A percentile compares a stretch with the other conserved stretches of the same genome.
Conservation (phyloP, 35 echinoderm and acorn worm species). For the Heliocidaris erythrogramma region DNA sequence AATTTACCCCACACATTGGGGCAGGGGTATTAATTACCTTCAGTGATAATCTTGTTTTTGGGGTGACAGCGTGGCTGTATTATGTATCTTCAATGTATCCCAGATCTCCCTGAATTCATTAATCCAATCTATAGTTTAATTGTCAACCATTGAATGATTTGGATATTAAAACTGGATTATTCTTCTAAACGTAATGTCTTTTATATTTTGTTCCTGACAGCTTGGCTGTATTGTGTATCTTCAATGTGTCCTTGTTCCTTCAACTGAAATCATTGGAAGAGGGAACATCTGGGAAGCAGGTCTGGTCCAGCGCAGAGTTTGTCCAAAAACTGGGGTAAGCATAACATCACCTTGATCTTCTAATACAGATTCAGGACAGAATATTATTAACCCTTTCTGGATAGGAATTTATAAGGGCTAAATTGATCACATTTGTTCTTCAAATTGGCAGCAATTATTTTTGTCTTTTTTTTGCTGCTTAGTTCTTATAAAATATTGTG, state of each 20-base stretch:
- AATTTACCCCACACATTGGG: too few species aligned
- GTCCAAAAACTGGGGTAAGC: conserved; percentile 54
- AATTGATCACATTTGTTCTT: not conserved
- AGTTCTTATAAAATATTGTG: not conserved
- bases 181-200: not conserved
- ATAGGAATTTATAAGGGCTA: too few species aligned
- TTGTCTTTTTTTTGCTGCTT: not conserved
- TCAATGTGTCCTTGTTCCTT: conserved; percentile 66
- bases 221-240: conserved; percentile 58
- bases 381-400: not conserved
- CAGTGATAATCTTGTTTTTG: too few species aligned
- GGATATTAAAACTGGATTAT: too few species aligned
- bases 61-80: too few species aligned
- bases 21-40: too few species aligned
- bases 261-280: conserved; percentile 60
- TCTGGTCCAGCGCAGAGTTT: conserved; percentile 42
- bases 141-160: too few species aligned
- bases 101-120: too few species aligned
- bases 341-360: not conserved
- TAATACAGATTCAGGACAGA: not conserved
- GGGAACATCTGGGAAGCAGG: not conserved
- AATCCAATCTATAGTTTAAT: too few species aligned
- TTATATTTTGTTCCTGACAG: not conserved
- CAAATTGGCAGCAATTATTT: not conserved
- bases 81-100: too few species aligned